These are phyloP conservation scores for Aphelinus certus DNA, from an alignment of 1,140 invertebrate species.

Conservation along the genomic window DNA sequence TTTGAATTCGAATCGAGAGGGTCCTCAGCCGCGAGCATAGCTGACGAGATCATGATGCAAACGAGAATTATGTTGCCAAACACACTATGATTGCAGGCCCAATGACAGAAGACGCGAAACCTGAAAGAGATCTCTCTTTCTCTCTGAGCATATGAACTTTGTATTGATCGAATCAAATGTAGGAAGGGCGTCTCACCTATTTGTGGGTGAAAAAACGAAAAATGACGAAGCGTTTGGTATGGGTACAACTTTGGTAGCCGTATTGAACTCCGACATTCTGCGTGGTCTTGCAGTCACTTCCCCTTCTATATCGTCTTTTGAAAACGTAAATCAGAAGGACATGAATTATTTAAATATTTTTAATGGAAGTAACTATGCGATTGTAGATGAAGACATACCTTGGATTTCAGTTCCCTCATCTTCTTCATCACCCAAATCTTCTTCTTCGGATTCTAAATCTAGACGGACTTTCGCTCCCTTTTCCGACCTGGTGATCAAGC, in stretches of 20 bases:
- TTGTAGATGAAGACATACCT: constrained; percentile 41
- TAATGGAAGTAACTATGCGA: neutral
- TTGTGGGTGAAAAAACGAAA: constrained; percentile 95
- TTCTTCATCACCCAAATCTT: constrained; percentile 63
- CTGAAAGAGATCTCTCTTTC: constrained; percentile 63
- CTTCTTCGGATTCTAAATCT: constrained; percentile 68
- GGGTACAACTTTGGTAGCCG: constrained; percentile 87
- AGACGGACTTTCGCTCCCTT: constrained; percentile 76
- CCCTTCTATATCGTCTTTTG: constrained; percentile 64
- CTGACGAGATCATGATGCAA: constrained; percentile 98
- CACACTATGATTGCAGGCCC: constrained; percentile 93
- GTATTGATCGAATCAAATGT: constrained; percentile 20
- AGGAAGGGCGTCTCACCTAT: constrained; percentile 73
- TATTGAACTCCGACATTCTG: constrained; percentile 91
- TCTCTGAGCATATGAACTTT: neutral
- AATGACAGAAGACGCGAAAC: constrained; percentile 96
- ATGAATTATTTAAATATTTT: constrained; percentile 40
- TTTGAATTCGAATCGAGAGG: constrained; percentile 83
- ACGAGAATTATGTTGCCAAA: constrained; percentile 96
- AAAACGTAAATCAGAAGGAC: constrained; percentile 48
- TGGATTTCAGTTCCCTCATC: constrained; percentile 62
- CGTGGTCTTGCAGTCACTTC: constrained; percentile 82
- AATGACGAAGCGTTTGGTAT: constrained; percentile 95
- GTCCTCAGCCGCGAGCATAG: constrained; percentile 98
- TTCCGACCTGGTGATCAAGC: constrained; percentile 66